Evolutionary conservation across 2,113 vertebrate genomes (phyloP).

Genomic region (Melanostigma gelatinosum): DNA sequence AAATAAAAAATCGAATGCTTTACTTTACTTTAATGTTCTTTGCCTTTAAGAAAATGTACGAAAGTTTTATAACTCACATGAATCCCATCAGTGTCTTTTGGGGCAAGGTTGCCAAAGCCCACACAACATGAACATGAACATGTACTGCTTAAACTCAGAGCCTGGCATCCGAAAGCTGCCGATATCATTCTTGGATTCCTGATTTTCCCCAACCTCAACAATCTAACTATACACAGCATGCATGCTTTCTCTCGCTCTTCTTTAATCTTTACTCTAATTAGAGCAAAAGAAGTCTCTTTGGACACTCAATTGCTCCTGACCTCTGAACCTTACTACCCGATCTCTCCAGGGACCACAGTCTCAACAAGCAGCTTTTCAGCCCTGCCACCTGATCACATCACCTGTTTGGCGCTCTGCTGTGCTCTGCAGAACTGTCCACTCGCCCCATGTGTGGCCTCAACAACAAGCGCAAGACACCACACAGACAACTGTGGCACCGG

Average conservation of each 20-base stretch:
- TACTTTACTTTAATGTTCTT: neutral
- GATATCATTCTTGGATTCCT: neutral
- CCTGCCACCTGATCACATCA: slow-evolving; percentile 66
- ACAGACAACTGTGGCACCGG: slow-evolving; percentile 31
- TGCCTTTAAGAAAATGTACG: neutral
- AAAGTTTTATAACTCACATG: neutral
- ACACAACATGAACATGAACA: neutral
- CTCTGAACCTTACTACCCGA: slow-evolving; percentile 46
- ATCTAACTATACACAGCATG: neutral
- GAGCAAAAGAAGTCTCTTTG: slow-evolving; percentile 12
- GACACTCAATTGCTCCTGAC: slow-evolving; percentile 45
- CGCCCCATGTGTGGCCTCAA: slow-evolving; percentile 56
- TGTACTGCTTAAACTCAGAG: neutral
- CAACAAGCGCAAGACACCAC: slow-evolving; percentile 17
- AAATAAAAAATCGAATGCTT: neutral
- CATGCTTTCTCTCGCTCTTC: neutral
- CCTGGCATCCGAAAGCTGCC: neutral
- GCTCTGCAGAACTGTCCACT: slow-evolving; percentile 53
- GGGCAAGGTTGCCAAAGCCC: slow-evolving; percentile 1
- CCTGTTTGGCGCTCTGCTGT: slow-evolving; percentile 65
- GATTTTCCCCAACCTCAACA: neutral
- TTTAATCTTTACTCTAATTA: neutral
- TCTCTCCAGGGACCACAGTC: slow-evolving; percentile 58
- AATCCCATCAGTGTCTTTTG: slow-evolving; percentile 6
- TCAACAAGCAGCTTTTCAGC: slow-evolving; percentile 41